Evolutionary conservation across 1,140 invertebrate species (phyloP).

Genomic region (Zaprionus camerounensis): DNA sequence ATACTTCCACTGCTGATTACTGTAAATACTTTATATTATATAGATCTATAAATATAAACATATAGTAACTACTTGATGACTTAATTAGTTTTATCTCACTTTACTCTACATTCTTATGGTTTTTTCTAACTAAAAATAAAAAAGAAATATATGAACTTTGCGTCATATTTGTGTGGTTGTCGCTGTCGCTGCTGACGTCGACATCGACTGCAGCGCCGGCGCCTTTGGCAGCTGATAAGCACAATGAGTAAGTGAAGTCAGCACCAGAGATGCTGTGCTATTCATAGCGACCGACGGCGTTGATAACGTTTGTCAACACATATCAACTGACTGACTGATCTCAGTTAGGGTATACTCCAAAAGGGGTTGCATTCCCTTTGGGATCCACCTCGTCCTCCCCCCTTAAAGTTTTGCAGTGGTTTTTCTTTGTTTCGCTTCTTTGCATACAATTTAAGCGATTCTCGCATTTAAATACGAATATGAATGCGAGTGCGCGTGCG

Average conservation of each 20-base stretch:
- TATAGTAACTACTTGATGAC: too few relatives aligned
- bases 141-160: neutral
- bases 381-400: too few relatives aligned
- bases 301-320: too few relatives aligned
- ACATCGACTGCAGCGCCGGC: neutral
- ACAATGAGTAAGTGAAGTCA: too few relatives aligned
- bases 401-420: neutral
- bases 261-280: neutral
- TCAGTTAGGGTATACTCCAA: too few relatives aligned
- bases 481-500: neutral
- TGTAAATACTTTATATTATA: too few relatives aligned
- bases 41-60: too few relatives aligned
- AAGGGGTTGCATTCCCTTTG: too few relatives aligned
- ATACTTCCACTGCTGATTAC: too few relatives aligned
- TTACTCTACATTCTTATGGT: neutral
- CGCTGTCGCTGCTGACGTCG: neutral
- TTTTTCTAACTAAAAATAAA: neutral
- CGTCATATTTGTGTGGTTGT: neutral
- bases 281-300: neutral
- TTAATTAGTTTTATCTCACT: too few relatives aligned
- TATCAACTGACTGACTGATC: too few relatives aligned
- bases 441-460: neutral
- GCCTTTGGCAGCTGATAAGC: neutral
- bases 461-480: neutral
- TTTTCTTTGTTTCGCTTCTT: neutral